Conservation (phyloP, 2,797 vertebrate species). For the Antrozous pallidus region DNA sequence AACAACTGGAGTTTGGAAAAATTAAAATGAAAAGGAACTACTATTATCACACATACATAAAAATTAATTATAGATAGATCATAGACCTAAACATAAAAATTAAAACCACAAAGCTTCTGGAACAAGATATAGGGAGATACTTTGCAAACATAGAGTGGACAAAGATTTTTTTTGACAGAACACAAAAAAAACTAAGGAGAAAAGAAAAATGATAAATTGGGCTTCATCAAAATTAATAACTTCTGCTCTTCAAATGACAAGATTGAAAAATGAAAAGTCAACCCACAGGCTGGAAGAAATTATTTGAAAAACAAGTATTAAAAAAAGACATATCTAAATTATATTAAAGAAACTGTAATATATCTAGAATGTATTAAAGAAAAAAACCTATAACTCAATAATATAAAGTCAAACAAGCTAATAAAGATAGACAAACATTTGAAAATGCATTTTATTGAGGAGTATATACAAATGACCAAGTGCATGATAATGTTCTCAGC, state of each 20-base stretch:
- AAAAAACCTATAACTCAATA: neutral
- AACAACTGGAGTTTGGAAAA: neutral
- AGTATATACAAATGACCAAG: neutral
- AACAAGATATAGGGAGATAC: neutral
- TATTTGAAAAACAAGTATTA: neutral
- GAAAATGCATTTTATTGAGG: neutral
- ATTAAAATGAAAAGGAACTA: neutral
- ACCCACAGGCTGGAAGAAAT: neutral
- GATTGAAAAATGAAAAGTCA: neutral
- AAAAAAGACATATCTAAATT: neutral
- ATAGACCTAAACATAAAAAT: neutral
- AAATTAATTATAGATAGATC: neutral
- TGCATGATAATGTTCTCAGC: neutral
- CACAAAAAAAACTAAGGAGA: neutral
- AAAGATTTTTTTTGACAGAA: neutral
- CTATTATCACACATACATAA: neutral
- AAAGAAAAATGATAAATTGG: neutral
- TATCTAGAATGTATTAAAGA: neutral
- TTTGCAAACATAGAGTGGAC: neutral
- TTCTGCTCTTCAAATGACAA: neutral
- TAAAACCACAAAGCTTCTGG: neutral
- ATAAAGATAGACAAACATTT: neutral
- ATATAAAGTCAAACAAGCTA: neutral
- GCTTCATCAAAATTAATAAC: neutral
- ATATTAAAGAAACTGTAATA: neutral